Evolutionary conservation across 2,888 invertebrate genomes (phyloP).

Genomic region (Chloroclysta siterata): DNA sequence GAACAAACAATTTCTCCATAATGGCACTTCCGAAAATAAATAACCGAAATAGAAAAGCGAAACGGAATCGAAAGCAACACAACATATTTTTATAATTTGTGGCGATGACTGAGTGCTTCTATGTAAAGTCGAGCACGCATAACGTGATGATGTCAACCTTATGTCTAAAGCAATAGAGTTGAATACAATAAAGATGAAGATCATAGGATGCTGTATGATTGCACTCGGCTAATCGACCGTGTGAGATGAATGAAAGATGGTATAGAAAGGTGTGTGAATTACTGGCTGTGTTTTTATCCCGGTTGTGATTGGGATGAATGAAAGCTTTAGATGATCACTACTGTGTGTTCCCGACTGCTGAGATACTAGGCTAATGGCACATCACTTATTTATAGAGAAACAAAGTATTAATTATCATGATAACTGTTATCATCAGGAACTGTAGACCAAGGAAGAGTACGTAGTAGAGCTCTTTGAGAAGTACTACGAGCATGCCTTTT

Average conservation of each 20-base stretch:
- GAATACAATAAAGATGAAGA: constrained; percentile 11
- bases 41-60: constrained; percentile 58
- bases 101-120: constrained; percentile 55
- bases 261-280: constrained; percentile 33
- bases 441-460: too few relatives aligned
- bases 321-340: constrained; percentile 13
- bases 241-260: constrained; percentile 37
- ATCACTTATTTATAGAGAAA: neutral
- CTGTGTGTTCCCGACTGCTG: neutral
- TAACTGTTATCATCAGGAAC: too few relatives aligned
- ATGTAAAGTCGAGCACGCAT: constrained; percentile 35
- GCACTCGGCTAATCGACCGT: constrained; percentile 38
- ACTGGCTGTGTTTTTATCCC: constrained; percentile 15
- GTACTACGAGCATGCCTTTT: too few relatives aligned
- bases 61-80: constrained; percentile 57
- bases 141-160: constrained; percentile 17
- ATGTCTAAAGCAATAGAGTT: constrained; percentile 11
- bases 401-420: too few relatives aligned
- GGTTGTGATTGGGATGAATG: constrained; percentile 25
- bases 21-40: constrained; percentile 32
- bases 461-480: too few relatives aligned
- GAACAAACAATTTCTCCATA: constrained; percentile 15
- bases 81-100: constrained; percentile 59
- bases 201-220: constrained; percentile 26
- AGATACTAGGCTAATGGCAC: neutral